Percentiles rank a stretch among this genome's conserved stretches.
Conservation (phyloP, 2,113 vertebrate species). For the Melanostigma gelatinosum region DNA sequence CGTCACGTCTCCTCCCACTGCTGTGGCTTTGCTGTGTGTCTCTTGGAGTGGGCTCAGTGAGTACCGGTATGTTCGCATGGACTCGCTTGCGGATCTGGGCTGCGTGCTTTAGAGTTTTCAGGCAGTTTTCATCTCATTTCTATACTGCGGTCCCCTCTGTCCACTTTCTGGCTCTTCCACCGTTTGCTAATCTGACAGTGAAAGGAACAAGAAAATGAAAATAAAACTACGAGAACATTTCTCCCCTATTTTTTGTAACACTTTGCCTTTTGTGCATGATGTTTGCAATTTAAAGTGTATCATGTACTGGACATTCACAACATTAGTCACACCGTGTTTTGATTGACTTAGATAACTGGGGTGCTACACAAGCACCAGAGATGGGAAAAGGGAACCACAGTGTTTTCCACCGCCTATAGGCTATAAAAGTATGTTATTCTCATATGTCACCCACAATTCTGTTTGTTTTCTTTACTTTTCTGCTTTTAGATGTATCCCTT, state of each 20-base stretch:
- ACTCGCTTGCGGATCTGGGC: constrained; percentile 30
- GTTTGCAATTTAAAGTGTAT: constrained; percentile 12
- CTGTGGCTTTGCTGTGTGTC: constrained; percentile 65
- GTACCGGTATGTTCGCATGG: constrained; percentile 61
- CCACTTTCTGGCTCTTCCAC: constrained; percentile 41
- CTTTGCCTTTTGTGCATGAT: constrained; percentile 17
- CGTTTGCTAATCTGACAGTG: constrained; percentile 14
- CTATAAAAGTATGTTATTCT: constrained; percentile 26
- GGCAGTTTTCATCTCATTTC: constrained; percentile 29
- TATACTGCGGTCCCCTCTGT: constrained; percentile 44
- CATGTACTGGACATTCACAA: neutral
- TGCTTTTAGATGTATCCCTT: constrained; percentile 7
- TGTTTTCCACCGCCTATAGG: constrained; percentile 36
- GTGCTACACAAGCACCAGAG: constrained; percentile 37
- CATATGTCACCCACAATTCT: constrained; percentile 24
- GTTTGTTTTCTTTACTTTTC: constrained; percentile 6
- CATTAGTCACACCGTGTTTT: constrained; percentile 28
- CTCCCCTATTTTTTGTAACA: neutral
- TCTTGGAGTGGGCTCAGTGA: constrained; percentile 62
- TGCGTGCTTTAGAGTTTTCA: constrained; percentile 7
- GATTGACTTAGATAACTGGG: constrained; percentile 44
- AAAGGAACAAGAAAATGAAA: constrained; percentile 16
- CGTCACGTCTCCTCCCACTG: constrained; percentile 47
- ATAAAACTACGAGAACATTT: neutral
- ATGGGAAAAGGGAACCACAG: constrained; percentile 49